These are phyloP conservation scores for Galleria mellonella DNA, from an alignment of 1,140 invertebrate genomes.

Conservation along the genomic window DNA sequence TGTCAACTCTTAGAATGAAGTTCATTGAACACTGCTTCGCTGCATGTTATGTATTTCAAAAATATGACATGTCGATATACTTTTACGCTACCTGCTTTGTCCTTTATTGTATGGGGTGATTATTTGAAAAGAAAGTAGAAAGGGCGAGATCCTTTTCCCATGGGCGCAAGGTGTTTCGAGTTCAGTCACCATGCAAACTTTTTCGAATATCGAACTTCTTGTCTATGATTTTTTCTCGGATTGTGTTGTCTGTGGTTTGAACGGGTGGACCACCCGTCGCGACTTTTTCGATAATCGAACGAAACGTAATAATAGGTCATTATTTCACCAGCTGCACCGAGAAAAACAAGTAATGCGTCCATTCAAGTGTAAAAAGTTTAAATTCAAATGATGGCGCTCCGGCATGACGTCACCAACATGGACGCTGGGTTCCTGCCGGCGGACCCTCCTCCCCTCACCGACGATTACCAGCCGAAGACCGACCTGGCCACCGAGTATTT, in stretches of 20 bases:
- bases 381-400: constrained; percentile 46
- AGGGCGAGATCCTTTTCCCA: not conserved
- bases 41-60: too few species aligned
- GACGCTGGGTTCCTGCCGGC: constrained; percentile 50
- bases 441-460: constrained; percentile 43
- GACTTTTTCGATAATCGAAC: too few species aligned
- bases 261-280: too few species aligned
- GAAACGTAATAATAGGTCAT: not conserved
- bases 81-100: too few species aligned
- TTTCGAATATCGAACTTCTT: too few species aligned
- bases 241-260: too few species aligned
- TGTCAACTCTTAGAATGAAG: too few species aligned
- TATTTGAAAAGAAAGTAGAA: not conserved
- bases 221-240: too few species aligned
- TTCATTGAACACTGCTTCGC: too few species aligned
- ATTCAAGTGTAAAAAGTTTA: constrained; percentile 38
- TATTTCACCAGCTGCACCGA: constrained; percentile 2
- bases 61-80: too few species aligned
- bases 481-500: constrained; percentile 61
- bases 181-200: not conserved
- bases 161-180: not conserved
- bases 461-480: constrained; percentile 38
- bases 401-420: constrained; percentile 46
- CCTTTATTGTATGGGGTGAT: too few species aligned
- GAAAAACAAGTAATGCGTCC: constrained; percentile 25